phyloP scores from a whole-genome alignment of 2,113 vertebrate genomes.

The Pitta sordida region DNA sequence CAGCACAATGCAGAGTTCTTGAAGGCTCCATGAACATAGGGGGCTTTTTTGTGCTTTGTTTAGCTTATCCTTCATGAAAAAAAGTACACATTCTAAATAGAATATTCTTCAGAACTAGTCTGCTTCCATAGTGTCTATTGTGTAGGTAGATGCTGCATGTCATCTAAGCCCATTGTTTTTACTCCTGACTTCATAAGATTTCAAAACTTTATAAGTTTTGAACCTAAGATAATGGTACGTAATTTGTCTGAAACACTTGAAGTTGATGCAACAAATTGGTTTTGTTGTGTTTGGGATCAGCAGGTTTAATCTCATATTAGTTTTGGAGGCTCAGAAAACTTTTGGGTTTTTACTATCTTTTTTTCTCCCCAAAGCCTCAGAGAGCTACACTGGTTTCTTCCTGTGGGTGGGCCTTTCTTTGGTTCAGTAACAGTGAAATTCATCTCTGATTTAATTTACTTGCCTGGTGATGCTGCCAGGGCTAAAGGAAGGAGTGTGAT shows the following conservation, averaged over 20 bases:
- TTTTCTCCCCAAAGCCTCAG: background rate
- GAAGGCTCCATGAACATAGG: rapidly evolving
- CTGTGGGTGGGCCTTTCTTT: background rate
- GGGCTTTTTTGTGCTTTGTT: background rate
- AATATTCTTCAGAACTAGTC: background rate
- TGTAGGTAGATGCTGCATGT: background rate
- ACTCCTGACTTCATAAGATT: background rate
- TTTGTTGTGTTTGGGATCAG: background rate
- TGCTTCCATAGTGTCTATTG: background rate
- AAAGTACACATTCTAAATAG: background rate
- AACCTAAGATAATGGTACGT: background rate
- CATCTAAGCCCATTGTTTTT: background rate
- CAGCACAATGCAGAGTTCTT: background rate
- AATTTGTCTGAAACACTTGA: background rate
- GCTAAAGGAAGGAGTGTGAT: background rate
- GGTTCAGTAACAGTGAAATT: background rate
- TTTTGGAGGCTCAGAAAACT: background rate
- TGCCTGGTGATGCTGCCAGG: background rate
- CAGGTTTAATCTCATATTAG: background rate
- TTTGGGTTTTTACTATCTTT: background rate
- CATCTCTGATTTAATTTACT: background rate
- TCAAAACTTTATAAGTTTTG: background rate
- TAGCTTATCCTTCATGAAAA: background rate
- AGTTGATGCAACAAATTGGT: background rate
- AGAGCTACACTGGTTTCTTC: background rate